These are phyloP conservation scores for Charina bottae DNA, from an alignment of 2,113 vertebrate genomes.

Conservation along the genomic window DNA sequence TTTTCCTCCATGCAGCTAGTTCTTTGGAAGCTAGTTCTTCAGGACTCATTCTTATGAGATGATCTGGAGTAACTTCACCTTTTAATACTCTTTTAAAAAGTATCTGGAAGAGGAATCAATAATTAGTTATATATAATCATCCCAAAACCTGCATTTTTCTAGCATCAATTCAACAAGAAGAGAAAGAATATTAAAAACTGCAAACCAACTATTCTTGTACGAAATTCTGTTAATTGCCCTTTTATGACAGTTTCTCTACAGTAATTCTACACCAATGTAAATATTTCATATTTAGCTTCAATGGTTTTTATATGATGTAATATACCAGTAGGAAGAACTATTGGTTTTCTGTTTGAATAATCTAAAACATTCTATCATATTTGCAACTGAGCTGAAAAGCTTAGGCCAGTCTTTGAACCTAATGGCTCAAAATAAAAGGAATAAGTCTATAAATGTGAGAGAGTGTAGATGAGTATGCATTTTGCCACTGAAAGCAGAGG, in stretches of 20 bases:
- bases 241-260: not conserved
- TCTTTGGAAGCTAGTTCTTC: conserved; percentile 98
- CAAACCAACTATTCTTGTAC: not conserved
- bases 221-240: not conserved
- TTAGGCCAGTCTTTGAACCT: not conserved
- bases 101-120: conserved; percentile 76
- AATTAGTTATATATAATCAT: conserved; percentile 21
- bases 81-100: conserved; percentile 94
- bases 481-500: not conserved
- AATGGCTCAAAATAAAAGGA: not conserved
- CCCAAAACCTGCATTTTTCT: not conserved
- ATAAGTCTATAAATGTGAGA: not conserved
- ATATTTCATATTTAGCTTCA: not conserved
- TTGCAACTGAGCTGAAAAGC: not conserved
- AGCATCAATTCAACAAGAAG: not conserved
- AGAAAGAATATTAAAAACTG: not conserved
- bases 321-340: not conserved
- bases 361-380: not conserved
- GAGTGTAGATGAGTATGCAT: not conserved
- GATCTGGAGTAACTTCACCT: conserved; percentile 92
- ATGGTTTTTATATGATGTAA: not conserved
- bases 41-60: conserved; percentile 95
- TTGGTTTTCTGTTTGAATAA: not conserved
- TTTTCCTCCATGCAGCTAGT: conserved; percentile 94
- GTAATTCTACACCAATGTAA: not conserved